A percentile compares a stretch with the other conserved stretches of the same genome.
Conservation (phyloP, 2,888 invertebrate genomes). For the Amiota communis region DNA sequence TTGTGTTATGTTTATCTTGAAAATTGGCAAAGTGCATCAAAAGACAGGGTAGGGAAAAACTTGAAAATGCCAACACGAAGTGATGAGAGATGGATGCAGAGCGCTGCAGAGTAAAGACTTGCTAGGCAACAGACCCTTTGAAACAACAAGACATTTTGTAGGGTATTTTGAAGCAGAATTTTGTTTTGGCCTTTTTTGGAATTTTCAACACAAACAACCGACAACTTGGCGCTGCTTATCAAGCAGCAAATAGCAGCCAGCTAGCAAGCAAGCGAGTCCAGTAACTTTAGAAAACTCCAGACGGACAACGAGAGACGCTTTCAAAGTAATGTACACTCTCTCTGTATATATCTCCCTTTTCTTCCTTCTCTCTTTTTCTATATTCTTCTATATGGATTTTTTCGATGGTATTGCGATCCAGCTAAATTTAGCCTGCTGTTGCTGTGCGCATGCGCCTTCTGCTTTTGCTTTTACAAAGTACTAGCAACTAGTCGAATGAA, state of each 20-base stretch:
- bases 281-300: too few species aligned
- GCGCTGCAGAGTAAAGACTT: too few species aligned
- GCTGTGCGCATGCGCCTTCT: background rate
- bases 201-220: slow-evolving; percentile 49
- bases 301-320: too few species aligned
- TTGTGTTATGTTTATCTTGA: slow-evolving; percentile 40
- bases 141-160: background rate
- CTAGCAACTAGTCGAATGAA: background rate
- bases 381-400: too few species aligned
- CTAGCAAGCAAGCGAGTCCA: too few species aligned
- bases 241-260: background rate
- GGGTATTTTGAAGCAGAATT: slow-evolving; percentile 39
- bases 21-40: slow-evolving; percentile 46
- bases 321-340: too few species aligned
- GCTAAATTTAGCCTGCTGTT: background rate
- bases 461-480: background rate
- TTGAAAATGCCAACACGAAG: slow-evolving; percentile 2
- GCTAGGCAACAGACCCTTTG: background rate
- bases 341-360: too few species aligned
- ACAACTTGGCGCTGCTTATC: slow-evolving; percentile 46
- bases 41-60: background rate
- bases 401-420: background rate
- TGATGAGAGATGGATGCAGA: background rate
- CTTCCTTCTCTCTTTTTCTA: too few species aligned
- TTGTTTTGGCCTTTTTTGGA: slow-evolving; percentile 52